Conservation (phyloP, 2,797 vertebrate genomes). For the Sebastes itinus region DNA sequence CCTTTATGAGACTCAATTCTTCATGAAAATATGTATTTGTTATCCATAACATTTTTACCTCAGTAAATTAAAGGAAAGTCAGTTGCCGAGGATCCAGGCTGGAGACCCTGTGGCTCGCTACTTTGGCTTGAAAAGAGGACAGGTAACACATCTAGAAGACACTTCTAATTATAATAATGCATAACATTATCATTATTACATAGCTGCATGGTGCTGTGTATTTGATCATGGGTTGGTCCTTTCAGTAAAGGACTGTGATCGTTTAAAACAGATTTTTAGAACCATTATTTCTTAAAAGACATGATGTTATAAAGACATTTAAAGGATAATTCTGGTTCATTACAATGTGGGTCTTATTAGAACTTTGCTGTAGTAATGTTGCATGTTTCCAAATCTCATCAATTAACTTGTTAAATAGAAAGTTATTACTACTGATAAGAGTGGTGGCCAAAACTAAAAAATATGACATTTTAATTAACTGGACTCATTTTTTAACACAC, state of each 20-base stretch:
- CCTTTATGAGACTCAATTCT: neutral
- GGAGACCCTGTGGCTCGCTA: slow-evolving; percentile 97
- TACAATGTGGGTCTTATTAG: neutral
- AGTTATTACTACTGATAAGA: neutral
- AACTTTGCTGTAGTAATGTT: neutral
- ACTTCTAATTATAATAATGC: neutral
- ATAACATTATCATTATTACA: neutral
- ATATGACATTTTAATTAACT: neutral
- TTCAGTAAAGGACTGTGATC: neutral
- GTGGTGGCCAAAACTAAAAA: neutral
- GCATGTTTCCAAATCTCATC: neutral
- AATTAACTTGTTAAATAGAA: neutral
- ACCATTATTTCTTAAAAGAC: neutral
- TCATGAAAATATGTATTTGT: neutral
- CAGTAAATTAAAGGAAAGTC: slow-evolving; percentile 97
- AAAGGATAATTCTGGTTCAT: neutral
- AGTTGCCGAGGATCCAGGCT: slow-evolving; percentile 95
- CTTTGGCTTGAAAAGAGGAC: slow-evolving; percentile 96
- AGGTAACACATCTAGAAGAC: slow-evolving; percentile 80
- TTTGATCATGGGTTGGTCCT: neutral
- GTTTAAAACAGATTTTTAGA: neutral
- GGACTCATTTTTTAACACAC: neutral
- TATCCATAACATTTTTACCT: slow-evolving; percentile 40
- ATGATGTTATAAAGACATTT: neutral
- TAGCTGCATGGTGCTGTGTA: neutral